Evolutionary conservation across 2,113 vertebrate genomes (phyloP), one percentile per base, ranked within the genome.

Genomic region (Epinephelus moara): DNA sequence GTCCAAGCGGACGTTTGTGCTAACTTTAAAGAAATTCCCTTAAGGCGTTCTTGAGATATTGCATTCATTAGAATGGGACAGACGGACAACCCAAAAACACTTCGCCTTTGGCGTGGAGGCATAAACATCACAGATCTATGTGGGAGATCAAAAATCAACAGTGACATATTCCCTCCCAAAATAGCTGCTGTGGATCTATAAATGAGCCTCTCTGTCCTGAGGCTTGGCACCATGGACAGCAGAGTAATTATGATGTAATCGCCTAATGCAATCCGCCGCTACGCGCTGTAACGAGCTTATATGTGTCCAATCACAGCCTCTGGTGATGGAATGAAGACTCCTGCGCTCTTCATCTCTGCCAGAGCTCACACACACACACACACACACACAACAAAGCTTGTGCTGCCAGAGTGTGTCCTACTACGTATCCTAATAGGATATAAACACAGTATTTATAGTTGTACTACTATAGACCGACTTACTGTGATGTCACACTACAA

Each of bases 181-280:
- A 81, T 63, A 87, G 25, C 59, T 6, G 2, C 23, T 3, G 42
- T 23, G 7, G 23, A 59, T 45, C 61, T 23, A 25, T 37, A 75
- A 70, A 80, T 50, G 23, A 10, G 56, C 9, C 3, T 0, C 53
- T 79, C 19, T n/a, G 50, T 71, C 76, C 63, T 12, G 23, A 62
- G 52, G 45, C 59, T 19, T 14, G 62, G 59, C 77, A n/a, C 60
- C 1, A 23, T 23, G 6, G 12, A 56, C 68, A 11, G 33, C 21
- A 1, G 19, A 4, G 68, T 25, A n/a, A 55, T 82, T 63, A 52
- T 91, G 84, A 93, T 85, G 89, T 90, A 82, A 93, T 80, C 42
- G 4, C 9, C 45, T 42, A 53, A 82, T 8, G 9, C 68, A 18
- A 47, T 18, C 70, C 33, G 0, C n/a, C 4, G 9, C 82, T 12